phyloP scores from a whole-genome alignment of 2,888 invertebrate species.

The Pilophorus perplexus region DNA sequence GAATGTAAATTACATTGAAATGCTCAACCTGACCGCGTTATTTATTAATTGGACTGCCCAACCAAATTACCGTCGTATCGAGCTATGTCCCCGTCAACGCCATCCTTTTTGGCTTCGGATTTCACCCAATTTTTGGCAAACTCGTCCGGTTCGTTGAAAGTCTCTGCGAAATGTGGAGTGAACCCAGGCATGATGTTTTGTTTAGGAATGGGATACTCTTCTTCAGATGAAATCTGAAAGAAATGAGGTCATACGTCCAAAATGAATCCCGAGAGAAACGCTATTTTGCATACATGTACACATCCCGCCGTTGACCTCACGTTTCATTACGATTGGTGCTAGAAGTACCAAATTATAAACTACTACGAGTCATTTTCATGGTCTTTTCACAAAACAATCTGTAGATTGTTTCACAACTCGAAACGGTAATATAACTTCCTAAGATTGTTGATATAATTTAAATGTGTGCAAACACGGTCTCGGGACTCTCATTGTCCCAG shows the following conservation, averaged over 20 bases:
- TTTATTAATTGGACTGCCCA: background rate
- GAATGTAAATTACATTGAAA: background rate
- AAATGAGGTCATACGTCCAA: background rate
- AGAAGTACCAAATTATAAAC: too few relatives aligned
- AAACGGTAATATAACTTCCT: too few relatives aligned
- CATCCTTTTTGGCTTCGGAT: constrained; percentile 88
- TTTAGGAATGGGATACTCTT: constrained; percentile 17
- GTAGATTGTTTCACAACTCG: too few relatives aligned
- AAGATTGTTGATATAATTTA: too few relatives aligned
- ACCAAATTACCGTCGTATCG: constrained; percentile 89
- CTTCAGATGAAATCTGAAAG: constrained; percentile 6
- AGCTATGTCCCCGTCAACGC: constrained; percentile 79
- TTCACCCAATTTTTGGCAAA: constrained; percentile 80
- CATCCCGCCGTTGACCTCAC: too few relatives aligned
- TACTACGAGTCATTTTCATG: too few relatives aligned
- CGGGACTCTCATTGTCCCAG: too few relatives aligned
- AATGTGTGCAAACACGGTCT: too few relatives aligned
- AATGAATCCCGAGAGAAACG: background rate
- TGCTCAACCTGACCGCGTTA: too few relatives aligned
- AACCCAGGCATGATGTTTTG: constrained; percentile 22
- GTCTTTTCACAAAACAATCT: too few relatives aligned
- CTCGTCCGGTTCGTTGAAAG: constrained; percentile 73
- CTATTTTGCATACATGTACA: background rate
- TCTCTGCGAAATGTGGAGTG: constrained; percentile 68
- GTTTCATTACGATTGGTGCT: too few relatives aligned